Base-by-base conservation (phyloP, 2,113 vertebrate species). In the Brachypteracias leptosomus region DNA sequence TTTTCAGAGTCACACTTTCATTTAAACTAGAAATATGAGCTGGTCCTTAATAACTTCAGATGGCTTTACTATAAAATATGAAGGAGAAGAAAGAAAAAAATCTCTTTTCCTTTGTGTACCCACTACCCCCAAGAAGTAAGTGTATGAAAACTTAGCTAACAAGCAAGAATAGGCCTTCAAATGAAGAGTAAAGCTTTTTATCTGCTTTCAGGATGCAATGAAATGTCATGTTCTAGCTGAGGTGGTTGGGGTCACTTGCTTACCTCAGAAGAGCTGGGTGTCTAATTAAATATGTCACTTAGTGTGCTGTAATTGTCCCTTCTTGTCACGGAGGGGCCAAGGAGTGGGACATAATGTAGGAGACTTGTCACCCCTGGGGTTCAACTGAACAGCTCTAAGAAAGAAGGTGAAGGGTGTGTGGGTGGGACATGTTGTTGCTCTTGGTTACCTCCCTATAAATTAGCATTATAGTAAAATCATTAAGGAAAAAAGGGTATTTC, bases 271-370 rank as follows among this genome's bases (percentile, higher is more conserved):
- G 42, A 91, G 44, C 18, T 6, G 5, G 9, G 35, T n/a, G 19
- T 71, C 81, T 92, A 93, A 92, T 96, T 96, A 96, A 92, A 87
- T 74, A 21, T 72, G 84, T 73, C 63, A 57, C 16, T 75, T 88
- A 16, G 16, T 36, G 29, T n/a, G 63, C 81, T 92, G 29, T 26
- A 95, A 78, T 84, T 91, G 84, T 73, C 75, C 55, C 72, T 85
- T 21, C 58, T 80, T 66, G 67, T 51, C 76, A 20, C 5, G 0
- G 66, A 68, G 47, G 36, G 52, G 55, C 55, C 9, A 4, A 65
- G 62, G 70, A 36, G 8, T 6, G 22, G 66, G 44, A 38, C 42
- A 33, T 78, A 42, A 70, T 1, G 21, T n/a, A 61, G 57, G 4
- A 76, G 78, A 67, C 49, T 46, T 57, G 73, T 88, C 51, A 73